These are phyloP conservation scores for Cephus runcator DNA, from an alignment of 2,888 invertebrate species.

Conservation along the genomic window DNA sequence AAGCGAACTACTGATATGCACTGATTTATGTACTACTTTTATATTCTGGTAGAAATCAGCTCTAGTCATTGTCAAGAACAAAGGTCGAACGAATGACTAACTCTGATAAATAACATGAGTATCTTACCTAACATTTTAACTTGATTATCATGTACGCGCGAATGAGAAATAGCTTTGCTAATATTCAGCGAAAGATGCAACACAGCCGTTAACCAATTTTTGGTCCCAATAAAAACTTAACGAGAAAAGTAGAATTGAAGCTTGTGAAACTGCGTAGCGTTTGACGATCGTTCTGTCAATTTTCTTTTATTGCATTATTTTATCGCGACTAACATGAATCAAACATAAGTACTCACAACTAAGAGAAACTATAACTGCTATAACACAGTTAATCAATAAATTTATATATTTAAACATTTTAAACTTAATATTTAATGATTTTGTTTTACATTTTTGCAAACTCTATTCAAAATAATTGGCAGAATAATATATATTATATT, in stretches of 20 bases:
- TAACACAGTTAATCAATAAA: neutral
- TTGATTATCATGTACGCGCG: neutral
- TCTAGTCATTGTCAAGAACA: neutral
- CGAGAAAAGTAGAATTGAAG: neutral
- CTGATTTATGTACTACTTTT: neutral
- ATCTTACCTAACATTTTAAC: neutral
- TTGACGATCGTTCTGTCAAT: neutral
- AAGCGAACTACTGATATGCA: neutral
- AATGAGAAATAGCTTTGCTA: neutral
- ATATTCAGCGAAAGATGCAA: neutral
- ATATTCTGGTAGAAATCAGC: neutral
- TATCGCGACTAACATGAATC: neutral
- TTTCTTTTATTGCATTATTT: neutral
- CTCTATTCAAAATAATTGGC: neutral
- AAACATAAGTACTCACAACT: neutral
- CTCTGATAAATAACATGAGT: neutral
- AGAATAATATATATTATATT: neutral
- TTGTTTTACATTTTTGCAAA: neutral
- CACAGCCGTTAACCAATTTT: neutral
- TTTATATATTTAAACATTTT: neutral
- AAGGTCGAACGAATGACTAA: neutral
- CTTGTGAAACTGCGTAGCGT: neutral
- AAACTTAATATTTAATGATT: neutral
- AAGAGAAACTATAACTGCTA: neutral
- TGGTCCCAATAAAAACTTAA: neutral